phyloP scores from a whole-genome alignment of 2,888 invertebrate species.

The Oxyteleia sp. region DNA sequence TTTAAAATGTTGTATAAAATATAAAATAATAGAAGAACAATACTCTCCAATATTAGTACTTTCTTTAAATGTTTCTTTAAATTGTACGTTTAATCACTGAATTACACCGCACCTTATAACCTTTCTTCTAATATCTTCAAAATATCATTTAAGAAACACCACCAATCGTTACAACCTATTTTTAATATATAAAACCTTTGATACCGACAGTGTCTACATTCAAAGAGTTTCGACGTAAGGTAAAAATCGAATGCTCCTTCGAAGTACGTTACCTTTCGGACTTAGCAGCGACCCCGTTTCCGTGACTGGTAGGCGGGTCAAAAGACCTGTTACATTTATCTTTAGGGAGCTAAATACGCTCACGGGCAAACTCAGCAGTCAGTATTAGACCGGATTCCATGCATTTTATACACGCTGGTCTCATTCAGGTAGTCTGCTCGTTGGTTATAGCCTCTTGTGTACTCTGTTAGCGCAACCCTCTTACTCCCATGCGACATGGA shows the following conservation, averaged over 20 bases:
- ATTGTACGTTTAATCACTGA: no score
- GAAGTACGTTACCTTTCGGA: slow-evolving; percentile 28
- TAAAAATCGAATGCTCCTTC: slow-evolving; percentile 38
- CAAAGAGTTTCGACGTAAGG: neutral
- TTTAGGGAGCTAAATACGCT: slow-evolving; percentile 81
- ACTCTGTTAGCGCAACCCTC: slow-evolving; percentile 60
- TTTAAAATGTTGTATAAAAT: no score
- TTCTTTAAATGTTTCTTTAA: no score
- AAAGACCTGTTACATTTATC: slow-evolving; percentile 84
- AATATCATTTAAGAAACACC: no score
- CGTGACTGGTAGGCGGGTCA: slow-evolving; percentile 66
- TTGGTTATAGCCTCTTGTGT: slow-evolving; percentile 78
- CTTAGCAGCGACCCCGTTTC: slow-evolving; percentile 66
- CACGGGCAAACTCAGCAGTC: slow-evolving; percentile 79
- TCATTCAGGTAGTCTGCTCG: slow-evolving; percentile 82
- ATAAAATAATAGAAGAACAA: no score
- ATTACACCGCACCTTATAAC: no score
- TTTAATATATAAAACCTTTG: no score
- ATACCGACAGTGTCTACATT: no score
- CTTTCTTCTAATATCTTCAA: no score
- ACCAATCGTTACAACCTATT: no score
- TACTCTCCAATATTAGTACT: no score
- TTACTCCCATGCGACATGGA: slow-evolving; percentile 68
- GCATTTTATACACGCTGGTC: slow-evolving; percentile 85
- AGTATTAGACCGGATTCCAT: slow-evolving; percentile 84